Conservation (phyloP, 2,113 vertebrate species). For the Lagenorhynchus albirostris region DNA sequence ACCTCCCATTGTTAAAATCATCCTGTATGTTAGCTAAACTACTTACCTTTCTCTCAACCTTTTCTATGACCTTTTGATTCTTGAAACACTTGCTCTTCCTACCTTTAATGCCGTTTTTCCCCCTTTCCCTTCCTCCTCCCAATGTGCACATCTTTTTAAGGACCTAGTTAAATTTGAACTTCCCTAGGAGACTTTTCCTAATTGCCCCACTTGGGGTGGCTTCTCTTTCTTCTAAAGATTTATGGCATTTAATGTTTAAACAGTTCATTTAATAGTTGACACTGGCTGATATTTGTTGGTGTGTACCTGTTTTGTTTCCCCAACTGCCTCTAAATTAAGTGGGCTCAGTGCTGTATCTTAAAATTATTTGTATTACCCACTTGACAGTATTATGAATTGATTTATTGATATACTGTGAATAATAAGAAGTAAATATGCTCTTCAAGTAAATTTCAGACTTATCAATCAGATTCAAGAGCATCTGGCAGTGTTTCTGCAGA, state of each 20-base stretch:
- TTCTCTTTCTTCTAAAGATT: not conserved
- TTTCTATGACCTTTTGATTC: not conserved
- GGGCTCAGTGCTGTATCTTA: not conserved
- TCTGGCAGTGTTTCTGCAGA: not conserved
- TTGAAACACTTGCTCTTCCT: not conserved
- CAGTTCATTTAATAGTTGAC: not conserved
- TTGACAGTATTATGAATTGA: not conserved
- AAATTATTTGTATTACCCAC: not conserved
- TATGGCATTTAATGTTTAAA: not conserved
- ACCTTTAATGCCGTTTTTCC: not conserved
- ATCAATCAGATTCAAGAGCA: not conserved
- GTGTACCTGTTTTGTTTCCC: not conserved
- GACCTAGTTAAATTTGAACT: not conserved
- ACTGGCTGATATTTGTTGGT: not conserved
- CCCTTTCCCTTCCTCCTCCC: not conserved
- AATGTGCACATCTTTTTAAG: not conserved
- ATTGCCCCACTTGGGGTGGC: not conserved
- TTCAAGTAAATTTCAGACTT: not conserved
- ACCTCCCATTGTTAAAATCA: not conserved
- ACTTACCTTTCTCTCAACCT: not conserved
- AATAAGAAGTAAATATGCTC: not conserved
- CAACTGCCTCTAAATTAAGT: not conserved
- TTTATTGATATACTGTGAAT: not conserved
- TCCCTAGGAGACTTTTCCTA: not conserved
- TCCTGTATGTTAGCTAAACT: not conserved